Evolutionary conservation across 2,888 invertebrate genomes (phyloP).

Genomic region (Ctena decussata): DNA sequence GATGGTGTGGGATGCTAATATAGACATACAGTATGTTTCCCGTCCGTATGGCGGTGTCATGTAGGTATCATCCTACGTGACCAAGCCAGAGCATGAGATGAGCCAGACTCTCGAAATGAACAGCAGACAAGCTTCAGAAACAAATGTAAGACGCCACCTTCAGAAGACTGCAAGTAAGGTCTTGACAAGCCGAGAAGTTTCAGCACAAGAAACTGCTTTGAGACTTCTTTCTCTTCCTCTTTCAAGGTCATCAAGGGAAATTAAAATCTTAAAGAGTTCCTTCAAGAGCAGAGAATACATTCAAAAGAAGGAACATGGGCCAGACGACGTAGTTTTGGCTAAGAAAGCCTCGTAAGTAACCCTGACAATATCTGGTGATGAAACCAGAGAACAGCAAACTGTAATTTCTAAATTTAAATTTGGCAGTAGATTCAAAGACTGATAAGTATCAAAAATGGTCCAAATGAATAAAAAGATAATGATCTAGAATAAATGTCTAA

Average conservation of each 20-base stretch:
- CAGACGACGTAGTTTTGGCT: too few relatives aligned
- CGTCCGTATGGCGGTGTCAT: conserved; percentile 37
- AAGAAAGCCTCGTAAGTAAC: too few relatives aligned
- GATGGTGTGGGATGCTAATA: conserved; percentile 22
- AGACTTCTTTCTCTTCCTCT: conserved; percentile 19
- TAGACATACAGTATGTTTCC: conserved; percentile 25
- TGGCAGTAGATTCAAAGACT: too few relatives aligned
- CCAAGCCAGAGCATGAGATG: conserved; percentile 18
- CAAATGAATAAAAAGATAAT: too few relatives aligned
- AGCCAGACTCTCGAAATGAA: conserved; percentile 11
- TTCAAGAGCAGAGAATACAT: too few relatives aligned
- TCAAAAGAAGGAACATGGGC: too few relatives aligned
- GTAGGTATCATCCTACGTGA: neutral
- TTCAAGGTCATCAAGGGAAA: conserved; percentile 11
- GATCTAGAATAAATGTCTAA: too few relatives aligned
- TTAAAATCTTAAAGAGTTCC: too few relatives aligned
- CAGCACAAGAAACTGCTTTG: conserved; percentile 24
- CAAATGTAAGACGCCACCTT: neutral
- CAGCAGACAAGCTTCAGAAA: conserved; percentile 18
- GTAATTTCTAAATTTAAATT: too few relatives aligned
- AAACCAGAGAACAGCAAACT: too few relatives aligned
- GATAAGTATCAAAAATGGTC: too few relatives aligned
- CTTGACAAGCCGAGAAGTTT: conserved; percentile 15
- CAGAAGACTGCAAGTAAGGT: conserved; percentile 14
- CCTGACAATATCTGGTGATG: too few relatives aligned